Percentiles rank a stretch among this genome's conserved stretches.
Conservation (phyloP, 2,888 invertebrate genomes). For the Onchidella celtica region DNA sequence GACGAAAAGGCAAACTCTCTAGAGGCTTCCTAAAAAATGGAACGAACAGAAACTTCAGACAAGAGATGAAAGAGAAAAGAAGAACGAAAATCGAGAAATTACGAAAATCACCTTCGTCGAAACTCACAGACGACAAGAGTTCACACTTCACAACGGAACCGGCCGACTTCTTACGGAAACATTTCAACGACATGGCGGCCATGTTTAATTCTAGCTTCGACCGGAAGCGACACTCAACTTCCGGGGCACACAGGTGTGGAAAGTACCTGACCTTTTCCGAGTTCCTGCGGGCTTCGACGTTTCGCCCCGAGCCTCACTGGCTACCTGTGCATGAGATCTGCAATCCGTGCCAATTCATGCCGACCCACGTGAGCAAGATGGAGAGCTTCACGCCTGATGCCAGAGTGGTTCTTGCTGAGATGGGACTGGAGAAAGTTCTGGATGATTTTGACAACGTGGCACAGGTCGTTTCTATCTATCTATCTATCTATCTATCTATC, state of each 20-base stretch:
- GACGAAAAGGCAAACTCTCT: neutral
- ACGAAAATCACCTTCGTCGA: no score
- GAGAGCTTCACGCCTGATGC: constrained; percentile 60
- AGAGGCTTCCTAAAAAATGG: neutral
- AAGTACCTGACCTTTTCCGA: constrained; percentile 63
- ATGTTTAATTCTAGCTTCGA: neutral
- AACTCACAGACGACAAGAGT: neutral
- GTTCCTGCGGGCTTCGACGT: constrained; percentile 58
- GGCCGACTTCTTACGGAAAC: neutral
- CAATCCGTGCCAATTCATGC: constrained; percentile 60
- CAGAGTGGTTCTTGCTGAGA: constrained; percentile 48
- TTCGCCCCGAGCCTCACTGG: constrained; percentile 60
- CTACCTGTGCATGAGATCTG: constrained; percentile 58
- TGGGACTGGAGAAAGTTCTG: constrained; percentile 47
- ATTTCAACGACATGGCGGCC: neutral
- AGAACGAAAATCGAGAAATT: no score
- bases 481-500: no score
- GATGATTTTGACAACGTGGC: constrained; percentile 21
- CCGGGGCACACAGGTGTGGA: constrained; percentile 51
- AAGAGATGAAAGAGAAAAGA: neutral
- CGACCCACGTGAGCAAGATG: constrained; percentile 58
- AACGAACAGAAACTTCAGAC: neutral
- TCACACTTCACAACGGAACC: neutral
- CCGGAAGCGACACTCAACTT: neutral
- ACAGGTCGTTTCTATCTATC: constrained; percentile 31